Conservation (phyloP, 2,888 invertebrate species). For the Epirrhoe tristata region DNA sequence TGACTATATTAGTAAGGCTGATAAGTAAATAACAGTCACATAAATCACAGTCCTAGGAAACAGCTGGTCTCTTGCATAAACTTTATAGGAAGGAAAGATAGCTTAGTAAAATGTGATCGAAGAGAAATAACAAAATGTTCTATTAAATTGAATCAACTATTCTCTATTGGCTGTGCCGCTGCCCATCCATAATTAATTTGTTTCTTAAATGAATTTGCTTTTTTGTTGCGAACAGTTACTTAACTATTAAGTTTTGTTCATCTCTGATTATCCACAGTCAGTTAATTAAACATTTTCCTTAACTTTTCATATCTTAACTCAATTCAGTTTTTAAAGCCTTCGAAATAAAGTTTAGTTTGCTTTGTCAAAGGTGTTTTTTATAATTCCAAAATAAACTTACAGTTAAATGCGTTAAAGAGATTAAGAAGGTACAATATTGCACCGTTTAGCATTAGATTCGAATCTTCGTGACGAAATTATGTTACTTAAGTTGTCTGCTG, state of each 20-base stretch:
- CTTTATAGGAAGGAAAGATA: too few relatives aligned
- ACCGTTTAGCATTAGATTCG: not conserved
- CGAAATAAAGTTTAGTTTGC: not conserved
- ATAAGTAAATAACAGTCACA: slow-evolving; percentile 22
- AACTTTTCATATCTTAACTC: not conserved
- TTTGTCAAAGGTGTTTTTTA: slow-evolving; percentile 7
- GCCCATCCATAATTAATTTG: slow-evolving; percentile 35
- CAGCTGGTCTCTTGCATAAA: not conserved
- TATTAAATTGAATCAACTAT: slow-evolving; percentile 4
- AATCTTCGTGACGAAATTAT: not conserved
- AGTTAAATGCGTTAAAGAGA: slow-evolving; percentile 3
- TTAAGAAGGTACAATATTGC: not conserved
- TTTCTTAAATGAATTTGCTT: slow-evolving; percentile 27
- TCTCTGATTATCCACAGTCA: slow-evolving; percentile 23
- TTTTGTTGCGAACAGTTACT: slow-evolving; percentile 40
- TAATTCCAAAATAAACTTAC: slow-evolving; percentile 24
- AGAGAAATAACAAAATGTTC: not conserved
- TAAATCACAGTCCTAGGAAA: slow-evolving; percentile 9
- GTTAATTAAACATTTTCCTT: slow-evolving; percentile 12
- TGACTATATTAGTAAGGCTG: slow-evolving; percentile 19
- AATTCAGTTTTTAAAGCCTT: not conserved
- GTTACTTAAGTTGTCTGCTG: not conserved
- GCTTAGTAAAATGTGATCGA: too few relatives aligned
- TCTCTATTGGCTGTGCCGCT: not conserved
- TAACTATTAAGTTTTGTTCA: slow-evolving; percentile 31